phyloP scores from a whole-genome alignment of 2,797 vertebrate species.

The Catharus ustulatus region DNA sequence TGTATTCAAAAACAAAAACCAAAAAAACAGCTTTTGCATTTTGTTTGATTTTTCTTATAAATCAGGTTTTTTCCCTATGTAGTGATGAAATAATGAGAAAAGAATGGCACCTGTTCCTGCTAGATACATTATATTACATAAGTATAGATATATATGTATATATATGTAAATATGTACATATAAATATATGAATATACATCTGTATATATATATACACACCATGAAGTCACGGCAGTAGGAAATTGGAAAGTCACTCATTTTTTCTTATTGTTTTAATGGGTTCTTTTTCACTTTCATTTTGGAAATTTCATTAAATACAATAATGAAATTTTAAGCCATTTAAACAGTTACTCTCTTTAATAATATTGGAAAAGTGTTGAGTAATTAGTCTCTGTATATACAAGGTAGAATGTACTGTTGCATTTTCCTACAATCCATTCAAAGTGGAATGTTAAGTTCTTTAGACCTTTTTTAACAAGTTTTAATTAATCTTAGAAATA shows the following conservation, averaged over 20 bases:
- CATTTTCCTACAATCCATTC: neutral
- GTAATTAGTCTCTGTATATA: neutral
- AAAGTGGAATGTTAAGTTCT: neutral
- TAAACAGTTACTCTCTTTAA: neutral
- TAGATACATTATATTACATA: neutral
- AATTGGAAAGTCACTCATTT: neutral
- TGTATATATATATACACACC: accelerated
- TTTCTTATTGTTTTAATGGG: neutral
- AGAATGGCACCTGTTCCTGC: neutral
- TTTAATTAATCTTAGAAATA: neutral
- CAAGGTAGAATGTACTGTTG: neutral
- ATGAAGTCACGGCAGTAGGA: neutral
- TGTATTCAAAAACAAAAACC: neutral
- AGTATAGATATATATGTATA: too few relatives aligned
- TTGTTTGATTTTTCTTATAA: neutral
- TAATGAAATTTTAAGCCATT: neutral
- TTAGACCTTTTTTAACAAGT: neutral
- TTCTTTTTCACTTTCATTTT: neutral
- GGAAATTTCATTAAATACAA: neutral
- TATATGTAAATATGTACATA: neutral
- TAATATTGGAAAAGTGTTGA: neutral
- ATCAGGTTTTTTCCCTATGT: neutral
- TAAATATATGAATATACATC: too few relatives aligned
- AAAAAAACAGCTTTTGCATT: neutral
- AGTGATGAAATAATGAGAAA: neutral